Conservation (phyloP, 2,113 vertebrate genomes). For the Lophochroa leadbeateri region DNA sequence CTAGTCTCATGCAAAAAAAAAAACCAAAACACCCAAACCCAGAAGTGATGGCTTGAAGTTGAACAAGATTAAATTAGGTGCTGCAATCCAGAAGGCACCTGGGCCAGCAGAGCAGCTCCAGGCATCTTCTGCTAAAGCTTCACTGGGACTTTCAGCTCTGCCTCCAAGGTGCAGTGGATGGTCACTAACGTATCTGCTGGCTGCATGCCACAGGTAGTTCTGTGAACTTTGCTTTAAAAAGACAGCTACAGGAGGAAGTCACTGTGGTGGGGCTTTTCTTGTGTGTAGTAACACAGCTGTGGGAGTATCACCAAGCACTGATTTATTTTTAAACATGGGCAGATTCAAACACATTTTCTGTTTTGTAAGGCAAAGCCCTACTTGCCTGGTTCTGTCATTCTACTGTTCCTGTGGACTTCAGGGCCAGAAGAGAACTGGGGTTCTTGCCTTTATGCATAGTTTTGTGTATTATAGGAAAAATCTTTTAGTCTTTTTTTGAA, state of each 20-base stretch:
- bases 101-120: not conserved
- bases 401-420: not conserved
- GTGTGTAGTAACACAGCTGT: not conserved
- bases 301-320: not conserved
- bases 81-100: not conserved
- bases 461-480: not conserved
- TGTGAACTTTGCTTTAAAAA: not conserved
- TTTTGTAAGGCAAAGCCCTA: not conserved
- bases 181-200: not conserved
- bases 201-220: rapidly evolving
- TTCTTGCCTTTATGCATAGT: not conserved
- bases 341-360: not conserved
- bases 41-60: not conserved
- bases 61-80: not conserved
- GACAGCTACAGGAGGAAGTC: not conserved
- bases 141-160: not conserved
- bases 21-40: not conserved
- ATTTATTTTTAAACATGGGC: not conserved
- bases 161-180: not conserved
- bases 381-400: not conserved
- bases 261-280: not conserved
- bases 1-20: not conserved
- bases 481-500: not conserved
- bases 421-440: not conserved
- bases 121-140: not conserved